Conservation (phyloP, 2,888 invertebrate genomes). For the Acheta domesticus region DNA sequence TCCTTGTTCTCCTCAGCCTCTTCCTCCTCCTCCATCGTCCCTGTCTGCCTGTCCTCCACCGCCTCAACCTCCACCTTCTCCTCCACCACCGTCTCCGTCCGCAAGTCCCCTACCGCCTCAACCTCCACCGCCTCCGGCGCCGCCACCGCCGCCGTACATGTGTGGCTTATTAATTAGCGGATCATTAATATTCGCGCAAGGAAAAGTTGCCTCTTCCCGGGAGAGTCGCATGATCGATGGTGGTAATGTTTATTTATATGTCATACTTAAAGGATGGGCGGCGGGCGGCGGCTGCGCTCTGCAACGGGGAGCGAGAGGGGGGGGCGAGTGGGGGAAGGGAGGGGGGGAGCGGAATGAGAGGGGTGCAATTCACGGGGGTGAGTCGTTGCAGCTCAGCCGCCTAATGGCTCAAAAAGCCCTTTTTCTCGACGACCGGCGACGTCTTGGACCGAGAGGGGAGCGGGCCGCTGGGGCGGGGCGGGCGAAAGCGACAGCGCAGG, state of each 20-base stretch:
- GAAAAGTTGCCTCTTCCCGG: constrained; percentile 7
- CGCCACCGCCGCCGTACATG: background rate
- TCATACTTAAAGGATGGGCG: constrained; percentile 25
- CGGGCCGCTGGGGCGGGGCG: too few relatives aligned
- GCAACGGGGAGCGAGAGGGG: background rate
- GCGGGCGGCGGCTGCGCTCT: background rate
- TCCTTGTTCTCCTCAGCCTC: background rate
- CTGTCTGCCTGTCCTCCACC: too few relatives aligned
- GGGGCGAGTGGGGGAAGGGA: too few relatives aligned
- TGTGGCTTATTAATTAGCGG: constrained; percentile 18
- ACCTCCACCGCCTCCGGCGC: too few relatives aligned
- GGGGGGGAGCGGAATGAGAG: background rate
- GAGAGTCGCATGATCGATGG: constrained; percentile 23
- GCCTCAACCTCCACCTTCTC: too few relatives aligned
- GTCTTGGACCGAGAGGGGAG: background rate
- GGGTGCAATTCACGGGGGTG: background rate
- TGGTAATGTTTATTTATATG: constrained; percentile 26
- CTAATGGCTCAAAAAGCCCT: background rate
- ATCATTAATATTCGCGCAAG: constrained; percentile 10
- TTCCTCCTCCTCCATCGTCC: too few relatives aligned
- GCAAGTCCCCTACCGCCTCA: too few relatives aligned
- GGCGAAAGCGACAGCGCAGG: too few relatives aligned
- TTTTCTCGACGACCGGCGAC: background rate
- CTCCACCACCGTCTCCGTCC: too few relatives aligned
- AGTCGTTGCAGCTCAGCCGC: background rate